Evolutionary conservation across 1,140 invertebrate genomes (phyloP), one percentile per base, ranked within the genome.

Genomic region (Cydia pomonella): DNA sequence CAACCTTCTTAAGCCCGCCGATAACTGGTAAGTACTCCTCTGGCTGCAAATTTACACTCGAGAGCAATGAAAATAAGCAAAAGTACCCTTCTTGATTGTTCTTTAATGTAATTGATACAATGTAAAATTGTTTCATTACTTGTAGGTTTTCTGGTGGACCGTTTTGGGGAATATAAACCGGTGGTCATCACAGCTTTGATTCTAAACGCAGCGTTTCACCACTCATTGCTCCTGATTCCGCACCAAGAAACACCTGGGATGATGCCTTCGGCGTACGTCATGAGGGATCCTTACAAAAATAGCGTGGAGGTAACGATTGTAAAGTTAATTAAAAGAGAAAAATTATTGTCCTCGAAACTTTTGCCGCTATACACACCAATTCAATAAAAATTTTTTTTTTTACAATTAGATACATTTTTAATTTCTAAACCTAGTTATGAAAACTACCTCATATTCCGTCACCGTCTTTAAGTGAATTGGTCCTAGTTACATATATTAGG

Each of bases 91-190:
- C 33, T 27, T 33, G 3, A 29, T 29, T 25, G n/a, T 50, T 18
- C 47, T 18, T 18, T 3, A 50, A n/a, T 18, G 16, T 50, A 50
- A 50, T 66, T 10, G 3, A 64, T 25, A 23, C 12, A 18, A 13
- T 23, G 53, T 59, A 7, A 69, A 7, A 18, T 41, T 66, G 25
- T 64, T 53, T 25, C 79, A 63, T 80, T 84, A 38, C 73, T 93
- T 88, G 87, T 93, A 96, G 96, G 96, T 81, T 96, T 96, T 90
- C 88, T 97, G 76, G 96, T 97, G 77, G 96, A 97, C 88, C 96
- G 96, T 89, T 96, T 97, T 84, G 96, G 96, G 63, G 95, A 96
- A 88, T 97, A 97, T 84, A 97, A 97, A 85, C 94, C 95, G 4
- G 96, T 97, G 16, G 94, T 97, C 53, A 95, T 97, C 80, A 94